Conservation (phyloP, 1,140 invertebrate species). For the Atta colombica region DNA sequence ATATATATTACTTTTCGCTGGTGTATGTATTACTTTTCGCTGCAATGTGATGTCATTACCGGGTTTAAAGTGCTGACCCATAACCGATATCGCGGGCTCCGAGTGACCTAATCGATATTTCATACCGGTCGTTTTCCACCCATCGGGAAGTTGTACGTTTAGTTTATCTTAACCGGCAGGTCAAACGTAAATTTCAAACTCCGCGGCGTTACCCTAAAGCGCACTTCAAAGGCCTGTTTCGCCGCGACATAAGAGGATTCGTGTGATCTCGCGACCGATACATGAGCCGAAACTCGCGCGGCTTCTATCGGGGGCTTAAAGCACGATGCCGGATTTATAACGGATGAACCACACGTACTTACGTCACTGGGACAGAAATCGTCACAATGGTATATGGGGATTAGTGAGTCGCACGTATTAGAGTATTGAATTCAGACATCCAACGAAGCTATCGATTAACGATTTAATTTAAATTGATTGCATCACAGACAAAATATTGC, state of each 20-base stretch:
- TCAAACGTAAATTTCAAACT: slow-evolving; percentile 55
- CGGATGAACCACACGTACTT: slow-evolving; percentile 29
- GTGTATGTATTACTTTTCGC: not conserved
- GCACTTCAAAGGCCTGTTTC: slow-evolving; percentile 34
- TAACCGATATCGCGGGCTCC: slow-evolving; percentile 28
- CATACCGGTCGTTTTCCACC: slow-evolving; percentile 37
- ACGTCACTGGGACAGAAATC: slow-evolving; percentile 49
- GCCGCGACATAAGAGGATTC: slow-evolving; percentile 39
- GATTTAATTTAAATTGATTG: slow-evolving; percentile 38
- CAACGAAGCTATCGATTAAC: slow-evolving; percentile 16
- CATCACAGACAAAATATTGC: not conserved
- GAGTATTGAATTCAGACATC: slow-evolving; percentile 29
- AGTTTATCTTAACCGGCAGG: slow-evolving; percentile 42
- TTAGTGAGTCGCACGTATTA: slow-evolving; percentile 39
- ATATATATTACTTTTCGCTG: not conserved
- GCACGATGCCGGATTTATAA: slow-evolving; percentile 35
- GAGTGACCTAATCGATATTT: slow-evolving; percentile 47
- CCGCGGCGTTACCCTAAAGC: not conserved
- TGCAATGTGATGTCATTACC: slow-evolving; percentile 45
- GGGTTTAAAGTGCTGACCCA: slow-evolving; percentile 44
- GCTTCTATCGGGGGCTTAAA: slow-evolving; percentile 23
- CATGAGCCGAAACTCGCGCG: slow-evolving; percentile 13
- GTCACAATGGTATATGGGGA: slow-evolving; percentile 49
- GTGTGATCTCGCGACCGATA: slow-evolving; percentile 41
- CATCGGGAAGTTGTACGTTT: slow-evolving; percentile 47